Percentiles rank a stretch among this genome's conserved stretches.
These are phyloP conservation scores for Pagrus major DNA, from an alignment of 2,113 vertebrate species.

Conservation along the genomic window DNA sequence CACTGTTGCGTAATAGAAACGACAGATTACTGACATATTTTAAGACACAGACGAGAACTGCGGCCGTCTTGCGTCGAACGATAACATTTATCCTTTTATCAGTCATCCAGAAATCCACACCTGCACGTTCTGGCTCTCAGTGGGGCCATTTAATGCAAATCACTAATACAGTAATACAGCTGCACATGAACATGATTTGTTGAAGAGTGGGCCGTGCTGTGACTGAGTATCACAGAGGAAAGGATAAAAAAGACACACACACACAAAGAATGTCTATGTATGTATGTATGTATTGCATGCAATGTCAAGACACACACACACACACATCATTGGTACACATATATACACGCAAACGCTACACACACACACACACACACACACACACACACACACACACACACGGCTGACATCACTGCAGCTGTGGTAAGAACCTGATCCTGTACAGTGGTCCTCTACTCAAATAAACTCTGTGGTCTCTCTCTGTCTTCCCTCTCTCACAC, in stretches of 20 bases:
- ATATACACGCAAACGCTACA: not conserved
- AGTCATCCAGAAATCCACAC: slow-evolving; percentile 19
- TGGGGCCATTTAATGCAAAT: not conserved
- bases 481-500: not conserved
- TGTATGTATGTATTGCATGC: slow-evolving; percentile 5
- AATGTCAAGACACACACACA: slow-evolving; percentile 5
- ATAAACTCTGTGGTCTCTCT: slow-evolving; percentile 59
- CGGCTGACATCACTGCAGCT: slow-evolving; percentile 73
- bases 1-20: not conserved
- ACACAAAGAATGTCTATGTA: not conserved
- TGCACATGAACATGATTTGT: slow-evolving; percentile 26
- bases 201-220: not conserved
- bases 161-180: not conserved
- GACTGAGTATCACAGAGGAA: slow-evolving; percentile 15
- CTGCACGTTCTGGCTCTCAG: slow-evolving; percentile 3
- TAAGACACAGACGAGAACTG: not conserved
- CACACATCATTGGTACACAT: not conserved
- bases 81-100: slow-evolving; percentile 3
- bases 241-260: slow-evolving; percentile 18
- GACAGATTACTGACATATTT: not conserved
- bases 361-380: not conserved
- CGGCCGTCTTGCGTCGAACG: not conserved
- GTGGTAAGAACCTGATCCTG: slow-evolving; percentile 66
- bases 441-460: slow-evolving; percentile 62
- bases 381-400: slow-evolving; percentile 9